These are phyloP conservation scores for Euleptes europaea DNA, from an alignment of 2,113 vertebrate genomes.

Conservation along the genomic window DNA sequence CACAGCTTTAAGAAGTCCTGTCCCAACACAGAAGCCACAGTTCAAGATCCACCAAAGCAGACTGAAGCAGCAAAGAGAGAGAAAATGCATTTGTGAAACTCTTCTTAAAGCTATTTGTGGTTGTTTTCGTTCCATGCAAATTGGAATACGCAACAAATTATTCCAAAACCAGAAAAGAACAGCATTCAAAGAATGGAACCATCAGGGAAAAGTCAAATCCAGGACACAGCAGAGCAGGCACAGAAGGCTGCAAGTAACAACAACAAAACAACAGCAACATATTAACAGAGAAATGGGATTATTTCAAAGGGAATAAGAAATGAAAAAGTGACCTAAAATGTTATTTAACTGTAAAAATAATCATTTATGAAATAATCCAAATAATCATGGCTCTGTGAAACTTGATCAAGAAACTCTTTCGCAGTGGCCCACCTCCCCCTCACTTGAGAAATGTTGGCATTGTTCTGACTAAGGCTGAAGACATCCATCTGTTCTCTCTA, in stretches of 20 bases:
- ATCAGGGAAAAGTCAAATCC: constrained; percentile 54
- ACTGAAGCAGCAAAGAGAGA: neutral
- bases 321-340: neutral
- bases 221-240: constrained; percentile 37
- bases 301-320: constrained; percentile 38
- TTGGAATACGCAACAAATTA: constrained; percentile 59
- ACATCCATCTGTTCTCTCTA: neutral
- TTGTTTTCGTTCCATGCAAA: constrained; percentile 56
- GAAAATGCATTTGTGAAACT: constrained; percentile 27
- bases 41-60: neutral
- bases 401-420: neutral
- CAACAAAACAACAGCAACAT: neutral
- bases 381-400: neutral
- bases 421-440: neutral
- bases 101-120: constrained; percentile 47
- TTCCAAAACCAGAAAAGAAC: constrained; percentile 57
- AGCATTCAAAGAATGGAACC: constrained; percentile 41
- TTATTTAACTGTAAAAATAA: neutral
- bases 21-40: neutral
- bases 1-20: neutral
- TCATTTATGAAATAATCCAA: neutral
- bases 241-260: constrained; percentile 18
- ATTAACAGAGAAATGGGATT: neutral
- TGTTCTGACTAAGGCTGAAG: rapidly evolving
- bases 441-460: neutral